Conservation (phyloP, 1,140 invertebrate genomes). For the Polypedilum vanderplanki region DNA sequence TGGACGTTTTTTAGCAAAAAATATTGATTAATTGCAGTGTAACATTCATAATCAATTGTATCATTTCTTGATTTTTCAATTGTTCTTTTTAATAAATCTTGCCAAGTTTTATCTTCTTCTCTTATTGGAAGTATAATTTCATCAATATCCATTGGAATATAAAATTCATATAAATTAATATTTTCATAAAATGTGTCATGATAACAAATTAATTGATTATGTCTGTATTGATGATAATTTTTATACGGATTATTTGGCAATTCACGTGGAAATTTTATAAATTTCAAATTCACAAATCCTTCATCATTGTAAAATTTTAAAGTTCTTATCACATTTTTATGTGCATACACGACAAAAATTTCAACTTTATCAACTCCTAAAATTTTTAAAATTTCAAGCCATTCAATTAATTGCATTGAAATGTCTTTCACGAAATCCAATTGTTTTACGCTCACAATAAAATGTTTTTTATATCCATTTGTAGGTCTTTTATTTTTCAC, state of each 20-base stretch:
- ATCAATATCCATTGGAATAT: background rate
- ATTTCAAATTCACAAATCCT: background rate
- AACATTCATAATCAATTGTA: background rate
- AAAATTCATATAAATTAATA: background rate
- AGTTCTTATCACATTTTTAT: background rate
- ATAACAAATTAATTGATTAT: background rate
- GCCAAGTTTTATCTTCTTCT: background rate
- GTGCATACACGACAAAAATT: background rate
- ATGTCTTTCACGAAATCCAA: background rate
- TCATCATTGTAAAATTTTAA: background rate
- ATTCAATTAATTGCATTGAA: background rate
- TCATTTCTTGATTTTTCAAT: background rate
- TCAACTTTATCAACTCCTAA: background rate
- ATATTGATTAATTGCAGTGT: background rate
- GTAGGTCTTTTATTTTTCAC: background rate
- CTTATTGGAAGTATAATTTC: background rate
- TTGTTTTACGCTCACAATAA: background rate
- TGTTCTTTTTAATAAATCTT: background rate
- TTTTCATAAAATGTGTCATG: background rate
- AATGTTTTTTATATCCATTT: background rate
- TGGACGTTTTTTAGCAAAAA: background rate
- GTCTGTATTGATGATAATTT: background rate
- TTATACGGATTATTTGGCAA: background rate
- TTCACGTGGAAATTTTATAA: background rate
- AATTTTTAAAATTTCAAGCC: background rate